Evolutionary conservation across 2,888 invertebrate genomes (phyloP).

Genomic region (Cheiracanthium punctorium): DNA sequence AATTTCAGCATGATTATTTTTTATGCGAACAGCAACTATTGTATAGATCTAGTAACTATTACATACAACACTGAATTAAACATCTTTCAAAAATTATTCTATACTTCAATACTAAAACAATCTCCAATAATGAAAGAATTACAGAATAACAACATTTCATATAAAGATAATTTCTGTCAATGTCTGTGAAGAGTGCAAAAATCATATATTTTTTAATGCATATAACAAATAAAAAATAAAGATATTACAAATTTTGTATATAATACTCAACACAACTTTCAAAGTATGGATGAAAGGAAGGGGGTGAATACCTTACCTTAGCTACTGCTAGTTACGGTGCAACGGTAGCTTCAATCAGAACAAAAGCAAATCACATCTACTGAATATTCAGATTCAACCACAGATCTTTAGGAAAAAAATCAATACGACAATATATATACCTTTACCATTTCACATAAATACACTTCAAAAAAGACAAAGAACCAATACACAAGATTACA

Average conservation of each 20-base stretch:
- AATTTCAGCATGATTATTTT: constrained; percentile 45
- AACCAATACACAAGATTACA: too few relatives aligned
- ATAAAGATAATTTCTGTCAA: constrained; percentile 10
- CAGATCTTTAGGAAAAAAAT: too few relatives aligned
- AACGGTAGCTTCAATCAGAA: background rate
- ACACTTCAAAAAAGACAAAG: too few relatives aligned
- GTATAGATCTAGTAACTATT: constrained; percentile 64
- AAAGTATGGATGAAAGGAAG: too few relatives aligned
- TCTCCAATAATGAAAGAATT: constrained; percentile 29
- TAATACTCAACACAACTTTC: too few relatives aligned
- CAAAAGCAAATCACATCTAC: too few relatives aligned
- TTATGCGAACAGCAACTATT: constrained; percentile 49
- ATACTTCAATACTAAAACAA: constrained; percentile 40
- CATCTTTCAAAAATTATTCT: constrained; percentile 56
- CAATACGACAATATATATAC: too few relatives aligned
- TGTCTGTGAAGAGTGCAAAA: background rate
- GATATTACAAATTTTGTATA: background rate
- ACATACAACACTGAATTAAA: constrained; percentile 40
- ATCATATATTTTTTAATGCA: background rate
- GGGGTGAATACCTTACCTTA: background rate
- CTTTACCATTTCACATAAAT: too few relatives aligned
- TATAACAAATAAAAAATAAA: background rate
- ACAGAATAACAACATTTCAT: constrained; percentile 39
- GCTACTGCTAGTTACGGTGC: constrained; percentile 36
- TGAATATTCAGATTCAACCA: too few relatives aligned